phyloP scores from a whole-genome alignment of 2,113 vertebrate species.

The Tupaia chinensis region DNA sequence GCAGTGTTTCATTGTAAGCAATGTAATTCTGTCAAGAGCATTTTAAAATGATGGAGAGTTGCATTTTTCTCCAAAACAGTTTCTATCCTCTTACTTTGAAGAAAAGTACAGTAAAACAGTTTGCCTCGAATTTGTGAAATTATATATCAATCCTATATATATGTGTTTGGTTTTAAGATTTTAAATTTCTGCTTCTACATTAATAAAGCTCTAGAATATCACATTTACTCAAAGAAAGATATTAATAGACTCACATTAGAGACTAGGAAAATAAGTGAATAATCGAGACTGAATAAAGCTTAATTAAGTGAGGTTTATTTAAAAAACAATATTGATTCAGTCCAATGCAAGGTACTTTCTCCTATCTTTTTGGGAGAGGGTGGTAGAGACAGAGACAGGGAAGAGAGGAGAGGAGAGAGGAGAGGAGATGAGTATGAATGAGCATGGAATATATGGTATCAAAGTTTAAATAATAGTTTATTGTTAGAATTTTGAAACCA shows the following conservation, averaged over 20 bases:
- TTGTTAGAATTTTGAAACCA: background rate
- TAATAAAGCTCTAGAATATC: background rate
- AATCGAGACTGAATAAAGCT: constrained; percentile 37
- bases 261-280: background rate
- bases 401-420: background rate
- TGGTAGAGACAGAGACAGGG: background rate
- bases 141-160: background rate
- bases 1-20: background rate
- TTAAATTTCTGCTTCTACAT: constrained; percentile 28
- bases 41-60: background rate
- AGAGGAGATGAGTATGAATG: background rate
- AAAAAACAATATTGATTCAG: background rate
- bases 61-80: background rate
- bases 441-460: background rate
- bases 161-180: background rate
- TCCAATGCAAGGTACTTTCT: background rate
- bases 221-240: background rate
- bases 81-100: background rate
- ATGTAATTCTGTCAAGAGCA: constrained; percentile 49
- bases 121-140: constrained; percentile 35
- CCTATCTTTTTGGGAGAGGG: background rate
- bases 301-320: background rate
- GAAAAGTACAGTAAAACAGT: constrained; percentile 26
- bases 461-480: background rate
- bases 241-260: constrained; percentile 50